These are phyloP conservation scores for Odontesthes bonariensis DNA, from an alignment of 2,113 vertebrate species.

Conservation along the genomic window DNA sequence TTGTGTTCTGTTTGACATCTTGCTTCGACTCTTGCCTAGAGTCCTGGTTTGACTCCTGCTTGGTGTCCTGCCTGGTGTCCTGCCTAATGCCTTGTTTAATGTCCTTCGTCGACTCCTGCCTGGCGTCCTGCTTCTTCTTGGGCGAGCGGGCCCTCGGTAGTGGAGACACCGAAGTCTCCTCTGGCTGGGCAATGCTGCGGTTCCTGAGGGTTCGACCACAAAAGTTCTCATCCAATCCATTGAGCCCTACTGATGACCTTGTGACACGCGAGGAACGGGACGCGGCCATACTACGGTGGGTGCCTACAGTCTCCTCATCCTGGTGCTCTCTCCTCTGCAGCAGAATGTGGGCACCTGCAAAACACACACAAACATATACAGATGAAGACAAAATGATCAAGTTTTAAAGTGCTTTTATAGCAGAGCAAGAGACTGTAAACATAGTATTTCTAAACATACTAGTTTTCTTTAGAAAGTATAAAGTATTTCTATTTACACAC, in stretches of 20 bases:
- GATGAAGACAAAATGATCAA: no score
- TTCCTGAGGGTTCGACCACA: constrained; percentile 99
- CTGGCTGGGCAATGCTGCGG: constrained; percentile 97
- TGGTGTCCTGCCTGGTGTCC: constrained; percentile 83
- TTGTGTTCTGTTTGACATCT: constrained; percentile 68
- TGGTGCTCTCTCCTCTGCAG: constrained; percentile 92
- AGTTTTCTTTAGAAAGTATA: not conserved
- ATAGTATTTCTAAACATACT: not conserved
- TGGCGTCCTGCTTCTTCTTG: constrained; percentile 88
- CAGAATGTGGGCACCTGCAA: constrained; percentile 90
- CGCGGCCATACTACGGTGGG: constrained; percentile 98
- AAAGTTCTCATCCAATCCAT: constrained; percentile 99
- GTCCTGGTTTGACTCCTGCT: constrained; percentile 69
- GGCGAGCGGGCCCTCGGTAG: constrained; percentile 93
- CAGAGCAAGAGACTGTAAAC: not conserved
- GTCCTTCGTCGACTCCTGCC: constrained; percentile 69
- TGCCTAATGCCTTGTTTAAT: constrained; percentile 69
- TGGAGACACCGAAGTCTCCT: constrained; percentile 90
- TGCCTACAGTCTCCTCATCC: constrained; percentile 95
- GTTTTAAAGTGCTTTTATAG: not conserved
- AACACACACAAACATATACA: constrained; percentile 67
- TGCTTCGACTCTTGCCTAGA: constrained; percentile 82
- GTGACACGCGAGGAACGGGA: constrained; percentile 99
- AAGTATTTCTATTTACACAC: no score
- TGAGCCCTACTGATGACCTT: constrained; percentile 99